Evolutionary conservation across 2,113 vertebrate species (phyloP).

Genomic region (Tonatia bakeri): DNA sequence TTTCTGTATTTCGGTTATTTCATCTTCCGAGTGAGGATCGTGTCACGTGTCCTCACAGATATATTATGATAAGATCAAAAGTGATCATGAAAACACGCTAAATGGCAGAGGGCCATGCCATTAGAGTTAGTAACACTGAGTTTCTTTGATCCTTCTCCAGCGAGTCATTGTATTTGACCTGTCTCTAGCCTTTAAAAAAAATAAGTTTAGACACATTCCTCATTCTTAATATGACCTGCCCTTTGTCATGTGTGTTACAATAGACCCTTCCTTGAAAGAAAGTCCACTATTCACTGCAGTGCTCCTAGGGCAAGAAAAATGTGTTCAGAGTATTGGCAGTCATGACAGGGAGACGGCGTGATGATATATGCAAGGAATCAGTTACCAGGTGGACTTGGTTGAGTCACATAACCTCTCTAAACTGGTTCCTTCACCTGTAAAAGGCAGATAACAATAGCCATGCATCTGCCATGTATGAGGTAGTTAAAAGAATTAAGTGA

Average conservation of each 20-base stretch:
- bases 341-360: neutral
- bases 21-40: conserved; percentile 35
- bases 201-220: conserved; percentile 47
- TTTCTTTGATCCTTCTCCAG: conserved; percentile 49
- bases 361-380: neutral
- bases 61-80: conserved; percentile 46
- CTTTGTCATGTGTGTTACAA: conserved; percentile 42
- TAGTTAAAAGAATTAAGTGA: conserved; percentile 24
- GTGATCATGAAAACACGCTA: conserved; percentile 45
- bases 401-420: neutral
- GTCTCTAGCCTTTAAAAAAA: conserved; percentile 57
- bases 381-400: neutral
- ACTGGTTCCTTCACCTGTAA: neutral
- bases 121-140: conserved; percentile 29
- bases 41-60: conserved; percentile 37
- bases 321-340: neutral
- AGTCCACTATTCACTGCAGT: neutral
- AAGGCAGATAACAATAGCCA: conserved; percentile 7
- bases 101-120: conserved; percentile 8
- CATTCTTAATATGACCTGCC: conserved; percentile 33
- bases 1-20: conserved; percentile 46
- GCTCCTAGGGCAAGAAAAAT: neutral
- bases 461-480: neutral
- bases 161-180: conserved; percentile 38
- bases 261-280: conserved; percentile 3